phyloP scores from a whole-genome alignment of 2,888 invertebrate genomes.

The Steromphala cineraria region DNA sequence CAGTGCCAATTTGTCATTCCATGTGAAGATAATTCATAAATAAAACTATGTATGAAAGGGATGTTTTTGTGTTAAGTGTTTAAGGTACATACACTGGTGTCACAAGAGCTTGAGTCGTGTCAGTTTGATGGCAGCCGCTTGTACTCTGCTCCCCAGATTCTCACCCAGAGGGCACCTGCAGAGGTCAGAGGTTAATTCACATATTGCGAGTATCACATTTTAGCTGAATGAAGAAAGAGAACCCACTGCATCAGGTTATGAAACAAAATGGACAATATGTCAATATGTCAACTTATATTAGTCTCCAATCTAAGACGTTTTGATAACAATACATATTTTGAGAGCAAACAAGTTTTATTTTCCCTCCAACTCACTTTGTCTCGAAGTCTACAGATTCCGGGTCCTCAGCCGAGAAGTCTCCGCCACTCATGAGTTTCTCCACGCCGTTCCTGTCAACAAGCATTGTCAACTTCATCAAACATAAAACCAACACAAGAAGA shows the following conservation, averaged over 20 bases:
- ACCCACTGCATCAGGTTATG: no score
- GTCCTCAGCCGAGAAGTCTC: slow-evolving; percentile 76
- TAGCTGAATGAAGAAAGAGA: no score
- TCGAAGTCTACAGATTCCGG: slow-evolving; percentile 81
- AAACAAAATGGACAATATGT: no score
- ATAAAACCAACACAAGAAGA: no score
- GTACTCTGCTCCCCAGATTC: slow-evolving; percentile 80
- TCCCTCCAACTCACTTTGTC: slow-evolving; percentile 75
- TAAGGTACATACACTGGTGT: not conserved
- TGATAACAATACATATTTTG: no score
- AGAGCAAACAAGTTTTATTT: no score
- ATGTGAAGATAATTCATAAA: no score
- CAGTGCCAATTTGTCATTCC: no score
- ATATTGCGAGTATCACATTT: no score
- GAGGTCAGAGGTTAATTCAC: not conserved
- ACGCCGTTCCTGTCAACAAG: slow-evolving; percentile 85
- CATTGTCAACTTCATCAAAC: not conserved
- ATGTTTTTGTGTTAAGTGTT: no score
- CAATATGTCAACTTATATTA: not conserved
- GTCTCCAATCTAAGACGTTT: no score
- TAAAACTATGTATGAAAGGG: no score
- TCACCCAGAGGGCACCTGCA: slow-evolving; percentile 80
- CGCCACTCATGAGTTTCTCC: slow-evolving; percentile 81
- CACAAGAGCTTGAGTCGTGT: not conserved
- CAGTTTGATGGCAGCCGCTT: slow-evolving; percentile 78